phyloP scores from a whole-genome alignment of 2,113 vertebrate genomes.

The Myiopsitta monachus region DNA sequence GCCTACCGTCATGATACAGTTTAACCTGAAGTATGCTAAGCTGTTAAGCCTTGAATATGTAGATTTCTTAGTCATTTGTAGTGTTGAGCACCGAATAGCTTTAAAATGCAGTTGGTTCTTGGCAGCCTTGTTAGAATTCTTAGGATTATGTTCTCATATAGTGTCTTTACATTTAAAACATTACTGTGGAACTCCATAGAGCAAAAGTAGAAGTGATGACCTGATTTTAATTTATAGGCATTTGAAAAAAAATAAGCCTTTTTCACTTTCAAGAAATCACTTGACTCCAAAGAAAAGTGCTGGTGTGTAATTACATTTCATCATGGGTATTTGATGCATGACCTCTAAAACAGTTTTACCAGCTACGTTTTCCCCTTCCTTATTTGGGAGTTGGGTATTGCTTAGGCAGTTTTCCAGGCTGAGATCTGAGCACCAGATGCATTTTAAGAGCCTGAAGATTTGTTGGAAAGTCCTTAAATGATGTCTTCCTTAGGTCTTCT shows the following conservation, averaged over 20 bases:
- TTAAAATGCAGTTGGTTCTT: not conserved
- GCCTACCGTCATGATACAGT: not conserved
- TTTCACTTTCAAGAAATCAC: conserved; percentile 53
- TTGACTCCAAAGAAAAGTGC: conserved; percentile 42
- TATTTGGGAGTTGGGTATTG: conserved; percentile 24
- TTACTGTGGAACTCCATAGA: not conserved
- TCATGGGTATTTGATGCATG: conserved; percentile 18
- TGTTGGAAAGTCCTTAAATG: not conserved
- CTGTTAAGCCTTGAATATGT: not conserved
- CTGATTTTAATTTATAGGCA: conserved; percentile 43
- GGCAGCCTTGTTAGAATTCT: not conserved
- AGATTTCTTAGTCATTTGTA: not conserved
- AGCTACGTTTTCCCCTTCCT: conserved; percentile 35
- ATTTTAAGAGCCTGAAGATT: conserved; percentile 18
- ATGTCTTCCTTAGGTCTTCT: not conserved
- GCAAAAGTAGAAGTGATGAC: conserved; percentile 35
- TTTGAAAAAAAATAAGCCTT: conserved; percentile 24
- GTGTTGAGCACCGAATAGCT: not conserved
- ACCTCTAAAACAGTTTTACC: conserved; percentile 48
- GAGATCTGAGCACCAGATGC: conserved; percentile 22
- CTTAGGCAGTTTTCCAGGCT: conserved; percentile 55
- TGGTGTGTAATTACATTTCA: conserved; percentile 58
- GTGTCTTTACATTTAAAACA: not conserved
- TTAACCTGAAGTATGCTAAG: not conserved
- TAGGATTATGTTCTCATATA: not conserved